Percentiles rank a stretch among this genome's conserved stretches.
These are phyloP conservation scores for Calonectris borealis DNA, from an alignment of 2,113 vertebrate species.

Conservation along the genomic window DNA sequence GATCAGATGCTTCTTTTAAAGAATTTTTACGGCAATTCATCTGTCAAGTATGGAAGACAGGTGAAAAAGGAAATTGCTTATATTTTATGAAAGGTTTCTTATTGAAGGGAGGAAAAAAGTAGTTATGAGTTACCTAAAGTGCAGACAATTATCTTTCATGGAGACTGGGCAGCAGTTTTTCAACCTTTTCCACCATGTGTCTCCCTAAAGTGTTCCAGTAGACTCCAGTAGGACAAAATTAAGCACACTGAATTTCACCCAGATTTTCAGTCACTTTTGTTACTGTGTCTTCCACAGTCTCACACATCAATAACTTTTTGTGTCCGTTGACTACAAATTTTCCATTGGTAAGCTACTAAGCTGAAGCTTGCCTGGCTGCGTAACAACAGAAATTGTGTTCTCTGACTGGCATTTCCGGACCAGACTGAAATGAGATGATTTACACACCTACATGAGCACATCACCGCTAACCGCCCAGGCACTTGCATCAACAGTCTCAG, in stretches of 20 bases:
- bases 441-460: background rate
- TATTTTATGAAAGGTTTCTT: constrained; percentile 40
- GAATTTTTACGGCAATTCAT: background rate
- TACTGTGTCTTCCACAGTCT: background rate
- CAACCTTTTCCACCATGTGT: background rate
- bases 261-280: background rate
- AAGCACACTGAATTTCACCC: background rate
- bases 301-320: background rate
- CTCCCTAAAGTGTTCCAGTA: background rate
- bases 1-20: background rate
- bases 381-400: background rate
- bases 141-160: background rate
- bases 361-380: background rate
- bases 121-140: background rate
- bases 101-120: background rate
- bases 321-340: background rate
- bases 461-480: background rate
- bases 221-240: background rate
- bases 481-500: background rate
- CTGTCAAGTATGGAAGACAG: background rate
- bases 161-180: background rate
- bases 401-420: background rate
- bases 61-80: constrained; percentile 20
- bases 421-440: background rate
- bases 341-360: background rate